Evolutionary conservation across 2,888 invertebrate species (phyloP), one percentile per base, ranked within the genome.

Genomic region (Drosophila monieri): DNA sequence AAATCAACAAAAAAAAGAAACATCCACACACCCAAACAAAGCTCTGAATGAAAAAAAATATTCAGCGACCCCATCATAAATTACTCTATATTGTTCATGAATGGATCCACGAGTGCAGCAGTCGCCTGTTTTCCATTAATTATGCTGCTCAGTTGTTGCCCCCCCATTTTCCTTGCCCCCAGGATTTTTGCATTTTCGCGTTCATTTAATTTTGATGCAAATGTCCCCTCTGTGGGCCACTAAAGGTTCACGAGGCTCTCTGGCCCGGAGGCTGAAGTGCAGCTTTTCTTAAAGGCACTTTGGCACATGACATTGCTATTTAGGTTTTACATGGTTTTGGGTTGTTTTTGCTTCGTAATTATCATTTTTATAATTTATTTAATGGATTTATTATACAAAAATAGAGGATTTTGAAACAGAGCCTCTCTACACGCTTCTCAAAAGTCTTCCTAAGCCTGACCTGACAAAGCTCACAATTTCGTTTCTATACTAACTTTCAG

Each of bases 61-160:
- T 21, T 23, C 14, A 46, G 35, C 67, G 30, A 56, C 44, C 49
- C 32, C 48, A 57, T 66, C 52, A 57, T 65, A 73, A 65, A 52
- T 73, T 56, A 48, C 62, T 68, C 48, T 59, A 75, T 61, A 76
- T 74, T 62, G 61, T 74, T 68, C 55, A 74, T 69, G 73, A 73
- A 73, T 73, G 73, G 56, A 62, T 71, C 46, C 37, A 60, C 52
- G 48, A 67, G 62, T 35, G 35, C 62, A 55, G 35, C 59, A 51
- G 46, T 49, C 57, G 48, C 39, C 43, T 56, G 69, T 69, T 74
- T 58, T 74, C 74, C 74, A 62, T 74, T 74, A 73, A 74, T 73
- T 69, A 73, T 68, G 60, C 64, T 25, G 12, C 35, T 18, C 52
- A 56, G n/a, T 59, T 55, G 47, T 48, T 48, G 14, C 14, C 32